These are phyloP conservation scores for Carpatolechia fugitivella DNA, from an alignment of 2,888 invertebrate species.

Conservation along the genomic window DNA sequence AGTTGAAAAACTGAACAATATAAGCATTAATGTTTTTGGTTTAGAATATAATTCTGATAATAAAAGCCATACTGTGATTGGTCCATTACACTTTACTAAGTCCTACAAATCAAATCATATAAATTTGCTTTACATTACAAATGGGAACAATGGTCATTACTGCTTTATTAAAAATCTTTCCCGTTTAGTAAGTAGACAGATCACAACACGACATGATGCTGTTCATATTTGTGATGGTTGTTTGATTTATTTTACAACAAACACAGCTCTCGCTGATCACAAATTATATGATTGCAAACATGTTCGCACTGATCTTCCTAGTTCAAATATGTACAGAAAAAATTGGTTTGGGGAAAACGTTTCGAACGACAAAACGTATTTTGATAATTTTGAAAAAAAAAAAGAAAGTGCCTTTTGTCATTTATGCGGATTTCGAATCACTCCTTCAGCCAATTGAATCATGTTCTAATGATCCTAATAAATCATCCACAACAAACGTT, in stretches of 20 bases:
- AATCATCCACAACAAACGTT: conserved; percentile 27
- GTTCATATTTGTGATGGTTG: conserved; percentile 24
- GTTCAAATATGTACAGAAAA: conserved; percentile 15
- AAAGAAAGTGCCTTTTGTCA: conserved; percentile 21
- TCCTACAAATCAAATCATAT: conserved; percentile 22
- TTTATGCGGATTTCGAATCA: not conserved
- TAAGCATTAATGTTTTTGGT: conserved; percentile 33
- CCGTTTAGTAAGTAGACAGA: conserved; percentile 26
- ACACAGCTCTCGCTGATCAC: conserved; percentile 10
- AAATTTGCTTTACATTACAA: conserved; percentile 28
- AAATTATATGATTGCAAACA: conserved; percentile 23
- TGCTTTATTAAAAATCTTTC: conserved; percentile 30
- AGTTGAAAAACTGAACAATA: conserved; percentile 29
- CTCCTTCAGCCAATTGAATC: conserved; percentile 22
- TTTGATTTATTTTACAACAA: conserved; percentile 8
- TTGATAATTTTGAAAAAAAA: conserved; percentile 23
- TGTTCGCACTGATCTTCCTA: conserved; percentile 22
- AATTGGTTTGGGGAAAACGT: conserved; percentile 21
- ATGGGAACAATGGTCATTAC: conserved; percentile 25
- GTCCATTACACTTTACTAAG: conserved; percentile 29
- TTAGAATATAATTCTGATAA: conserved; percentile 26
- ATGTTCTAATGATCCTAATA: conserved; percentile 25
- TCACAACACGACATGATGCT: conserved; percentile 14
- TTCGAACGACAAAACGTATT: conserved; percentile 21
- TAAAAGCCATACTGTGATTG: conserved; percentile 22